Base-by-base conservation (phyloP, 2,113 vertebrate genomes). In the Penelope pileata region DNA sequence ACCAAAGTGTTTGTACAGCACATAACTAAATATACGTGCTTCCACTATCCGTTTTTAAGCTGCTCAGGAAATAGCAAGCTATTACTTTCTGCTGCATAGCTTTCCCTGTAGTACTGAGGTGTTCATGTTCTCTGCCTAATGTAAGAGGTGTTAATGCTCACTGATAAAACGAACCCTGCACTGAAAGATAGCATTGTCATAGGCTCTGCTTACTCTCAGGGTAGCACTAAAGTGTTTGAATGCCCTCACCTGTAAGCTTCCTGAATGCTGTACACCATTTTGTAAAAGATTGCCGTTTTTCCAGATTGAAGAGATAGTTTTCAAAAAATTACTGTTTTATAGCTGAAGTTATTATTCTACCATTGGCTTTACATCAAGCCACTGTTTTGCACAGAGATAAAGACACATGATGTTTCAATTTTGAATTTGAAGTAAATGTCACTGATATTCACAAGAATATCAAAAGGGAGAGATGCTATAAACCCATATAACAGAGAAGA, bases 1-100 rank as follows among this genome's bases (percentile, higher is more conserved):
- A 78, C 12, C 53, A 29, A 90, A 87, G 38, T n/a, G 83, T 11
- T 82, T 3, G 1, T 42, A 51, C 7, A 90, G 16, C 40, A 75
- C 21, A 10, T 43, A 77, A 59, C 5, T 66, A 86, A 88, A 92
- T 54, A 74, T n/a, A 86, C 11, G n/a, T 17, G 47, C 15, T 70
- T 54, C 38, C 24, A 7, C 24, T 62, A 50, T 16, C 21, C 74
- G 47, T 74, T 84, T 84, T 78, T 64, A 96, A 68, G 16, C 9
- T 84, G 59, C 34, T 73, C 63, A 69, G 83, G 47, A 94, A 97
- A 92, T 42, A 67, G 29, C 34, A 72, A 91, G 30, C 38, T 85
- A 32, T 80, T 53, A 24, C 66, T 95, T 62, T 86, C 75, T 63
- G 10, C 17, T 54, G 32, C 67, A 70, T 50, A 74, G 4, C 16